phyloP scores from a whole-genome alignment of 2,113 vertebrate genomes.

The Poicephalus meyeri region DNA sequence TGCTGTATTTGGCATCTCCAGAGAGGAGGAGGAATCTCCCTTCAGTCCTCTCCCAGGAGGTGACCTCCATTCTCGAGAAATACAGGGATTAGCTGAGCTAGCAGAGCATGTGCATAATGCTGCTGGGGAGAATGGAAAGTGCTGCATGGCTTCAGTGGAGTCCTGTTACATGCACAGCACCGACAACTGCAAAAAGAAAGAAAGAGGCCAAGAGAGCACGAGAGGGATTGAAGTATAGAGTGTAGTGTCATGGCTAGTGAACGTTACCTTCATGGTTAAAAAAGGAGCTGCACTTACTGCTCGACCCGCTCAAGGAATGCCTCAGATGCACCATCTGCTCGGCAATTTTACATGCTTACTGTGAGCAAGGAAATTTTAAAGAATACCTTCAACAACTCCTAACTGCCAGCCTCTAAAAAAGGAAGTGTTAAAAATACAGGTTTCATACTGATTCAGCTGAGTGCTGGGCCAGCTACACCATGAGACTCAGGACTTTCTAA shows the following conservation, averaged over 20 bases:
- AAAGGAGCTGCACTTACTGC: not conserved
- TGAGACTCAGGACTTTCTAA: not conserved
- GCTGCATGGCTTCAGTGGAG: not conserved
- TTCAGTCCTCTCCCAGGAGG: slow-evolving; percentile 10
- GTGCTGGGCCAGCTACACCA: not conserved
- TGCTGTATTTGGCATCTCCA: slow-evolving; percentile 12
- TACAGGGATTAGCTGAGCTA: slow-evolving; percentile 16
- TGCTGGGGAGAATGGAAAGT: not conserved
- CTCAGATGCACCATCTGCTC: not conserved
- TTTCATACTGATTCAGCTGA: not conserved
- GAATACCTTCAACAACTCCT: not conserved
- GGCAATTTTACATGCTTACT: not conserved
- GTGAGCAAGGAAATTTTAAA: not conserved
- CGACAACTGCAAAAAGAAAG: not conserved
- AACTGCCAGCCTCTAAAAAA: not conserved
- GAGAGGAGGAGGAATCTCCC: not conserved
- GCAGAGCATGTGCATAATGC: not conserved
- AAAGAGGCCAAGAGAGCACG: not conserved
- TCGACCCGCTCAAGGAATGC: not conserved
- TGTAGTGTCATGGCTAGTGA: accelerated
- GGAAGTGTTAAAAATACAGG: not conserved
- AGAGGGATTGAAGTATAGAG: not conserved
- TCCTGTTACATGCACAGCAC: not conserved
- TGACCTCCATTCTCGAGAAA: slow-evolving; percentile 42
- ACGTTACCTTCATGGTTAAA: not conserved